Conservation (phyloP, 1,140 invertebrate genomes). For the Tribolium madens region DNA sequence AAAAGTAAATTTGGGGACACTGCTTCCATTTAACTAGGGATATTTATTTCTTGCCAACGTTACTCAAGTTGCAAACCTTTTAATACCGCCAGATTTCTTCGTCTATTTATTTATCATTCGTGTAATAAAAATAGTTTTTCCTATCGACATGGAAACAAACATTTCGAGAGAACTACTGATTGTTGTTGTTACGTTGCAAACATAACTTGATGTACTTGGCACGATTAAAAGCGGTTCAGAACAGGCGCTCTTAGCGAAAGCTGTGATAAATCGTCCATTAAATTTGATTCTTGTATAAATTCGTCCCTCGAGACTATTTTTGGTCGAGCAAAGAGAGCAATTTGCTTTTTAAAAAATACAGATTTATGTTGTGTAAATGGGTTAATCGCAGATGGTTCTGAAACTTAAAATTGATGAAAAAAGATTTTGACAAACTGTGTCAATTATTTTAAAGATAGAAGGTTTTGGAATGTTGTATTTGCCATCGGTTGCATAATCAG, state of each 20-base stretch:
- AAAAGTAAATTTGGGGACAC: too few species aligned
- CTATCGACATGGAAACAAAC: background rate
- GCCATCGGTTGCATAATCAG: too few species aligned
- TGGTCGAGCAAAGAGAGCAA: background rate
- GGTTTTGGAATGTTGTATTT: too few species aligned
- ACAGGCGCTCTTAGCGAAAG: background rate
- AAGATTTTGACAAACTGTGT: too few species aligned
- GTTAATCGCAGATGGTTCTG: too few species aligned
- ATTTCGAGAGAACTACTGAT: background rate
- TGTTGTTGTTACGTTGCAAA: background rate
- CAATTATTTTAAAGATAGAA: too few species aligned
- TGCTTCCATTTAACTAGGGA: too few species aligned
- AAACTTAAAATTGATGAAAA: too few species aligned
- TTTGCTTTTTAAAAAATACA: background rate
- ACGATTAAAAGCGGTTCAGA: constrained; percentile 7
- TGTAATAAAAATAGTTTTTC: background rate
- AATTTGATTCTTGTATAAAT: background rate
- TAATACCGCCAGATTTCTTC: too few species aligned
- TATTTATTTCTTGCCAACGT: background rate
- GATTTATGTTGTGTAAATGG: too few species aligned
- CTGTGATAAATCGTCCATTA: background rate
- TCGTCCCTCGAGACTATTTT: background rate
- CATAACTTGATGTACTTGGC: constrained; percentile 8
- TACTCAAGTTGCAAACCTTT: too few species aligned
- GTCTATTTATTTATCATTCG: too few species aligned